Evolutionary conservation across 1,140 invertebrate genomes (phyloP), one percentile per base, ranked within the genome.

Genomic region (Glossosoma conforme): DNA sequence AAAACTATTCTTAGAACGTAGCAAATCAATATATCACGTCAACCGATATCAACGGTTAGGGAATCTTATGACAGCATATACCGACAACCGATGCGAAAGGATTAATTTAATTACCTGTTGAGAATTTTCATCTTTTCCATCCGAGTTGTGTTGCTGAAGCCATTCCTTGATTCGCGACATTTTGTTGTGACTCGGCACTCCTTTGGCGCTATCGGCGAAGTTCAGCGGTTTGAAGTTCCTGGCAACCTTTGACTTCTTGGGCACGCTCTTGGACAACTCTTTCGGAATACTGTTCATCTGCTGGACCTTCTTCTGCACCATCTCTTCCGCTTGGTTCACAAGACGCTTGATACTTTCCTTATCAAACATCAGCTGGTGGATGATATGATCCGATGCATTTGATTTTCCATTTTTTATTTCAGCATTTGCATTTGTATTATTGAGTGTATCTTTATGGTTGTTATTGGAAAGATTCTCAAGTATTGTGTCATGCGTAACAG

Each of bases 161-260:
- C 83, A 85, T 63, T 85, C 81, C 61, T 82, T 84, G 25, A 86
- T 80, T 35, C 83, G 70, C 0, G 78, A 77, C 64, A 83, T 81
- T 64, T 85, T 85, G 1, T 68, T 75, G 22, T 76, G 68, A 56
- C 72, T 71, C 75, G 43, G 65, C 63, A 40, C 37, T 64, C 47
- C 69, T 32, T 49, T 49, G 6, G 37, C 64, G 56, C 71, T 70
- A 14, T 71, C 74, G 21, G 74, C 73, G 46, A 80, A 73, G 20
- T 73, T 63, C 5, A 80, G 56, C 17, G 75, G 72, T 22, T 79
- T 75, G 33, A 81, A 73, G 32, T 60, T 72, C 57, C 74, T 69
- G 1, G 67, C 56, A n/a, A 65, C 61, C 40, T 72, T 72, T 5
- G 47, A 33, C 24, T 57, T 60, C 47, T 75, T 72, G 1, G 45